Base-by-base conservation (phyloP, 1,140 invertebrate genomes). In the Adelges cooleyi region DNA sequence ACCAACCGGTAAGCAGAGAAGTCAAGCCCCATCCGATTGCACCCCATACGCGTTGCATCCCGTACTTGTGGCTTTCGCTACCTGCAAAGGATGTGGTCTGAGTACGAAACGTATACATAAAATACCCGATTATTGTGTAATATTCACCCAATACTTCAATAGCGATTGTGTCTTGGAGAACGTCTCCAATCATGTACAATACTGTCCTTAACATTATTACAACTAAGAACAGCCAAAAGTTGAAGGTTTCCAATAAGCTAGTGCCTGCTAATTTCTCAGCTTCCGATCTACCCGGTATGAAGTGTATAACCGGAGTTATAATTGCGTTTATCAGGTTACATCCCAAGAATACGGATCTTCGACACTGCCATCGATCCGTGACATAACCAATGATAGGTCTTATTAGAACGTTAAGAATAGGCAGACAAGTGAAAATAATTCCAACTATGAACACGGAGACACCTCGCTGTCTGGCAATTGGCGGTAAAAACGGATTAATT, bases 41-140 rank as follows among this genome's bases (percentile, higher is more conserved):
- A 29, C 87, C 87, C 84, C 84, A 89, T 1, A 87, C 85, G 46
- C 87, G 76, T 72, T 90, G 87, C 17, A 81, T 79, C 1, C 86
- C 86, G 71, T 89, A 90, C 48, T 82, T 80, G 71, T 82, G 81
- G 66, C 84, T 75, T 10, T 79, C 76, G 15, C 79, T 79, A 42
- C 78, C 75, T 51, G 9, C 6, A 51, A 51, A 51, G n/a, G n/a
- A n/a, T n/a, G n/a, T n/a, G n/a, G n/a, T n/a, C n/a, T n/a, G n/a
- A n/a, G n/a, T n/a, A n/a, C n/a, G n/a, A n/a, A n/a, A n/a, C n/a
- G n/a, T n/a, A n/a, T n/a, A n/a, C n/a, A n/a, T n/a, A n/a, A n/a
- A n/a, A n/a, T n/a, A n/a, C n/a, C n/a, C n/a, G n/a, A n/a, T n/a
- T n/a, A n/a, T n/a, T n/a, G n/a, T n/a, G n/a, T n/a, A n/a, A n/a